phyloP scores from a whole-genome alignment of 2,797 vertebrate species.

The Oreonectes daqikongensis region DNA sequence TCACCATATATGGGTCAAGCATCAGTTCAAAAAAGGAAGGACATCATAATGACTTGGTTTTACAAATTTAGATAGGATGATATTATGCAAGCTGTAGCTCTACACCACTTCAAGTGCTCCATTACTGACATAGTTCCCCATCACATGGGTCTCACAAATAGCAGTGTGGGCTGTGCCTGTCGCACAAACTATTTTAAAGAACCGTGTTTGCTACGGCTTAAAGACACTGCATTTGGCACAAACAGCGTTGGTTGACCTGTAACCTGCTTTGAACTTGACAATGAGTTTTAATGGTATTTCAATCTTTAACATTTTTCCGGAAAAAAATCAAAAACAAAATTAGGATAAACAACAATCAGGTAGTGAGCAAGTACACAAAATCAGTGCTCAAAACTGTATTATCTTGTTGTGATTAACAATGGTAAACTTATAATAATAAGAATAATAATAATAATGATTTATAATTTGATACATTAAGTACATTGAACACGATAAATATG shows the following conservation, averaged over 20 bases:
- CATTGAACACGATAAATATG: no score
- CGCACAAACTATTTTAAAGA: constrained; percentile 49
- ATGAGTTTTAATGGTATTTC: background rate
- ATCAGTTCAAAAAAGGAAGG: background rate
- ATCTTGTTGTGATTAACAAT: no score
- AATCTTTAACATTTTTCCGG: no score
- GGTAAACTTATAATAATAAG: no score
- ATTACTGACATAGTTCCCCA: constrained; percentile 41
- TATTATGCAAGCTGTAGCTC: constrained; percentile 34
- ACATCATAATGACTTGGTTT: constrained; percentile 17
- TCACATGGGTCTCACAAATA: constrained; percentile 63
- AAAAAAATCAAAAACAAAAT: no score
- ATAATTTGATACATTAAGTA: no score
- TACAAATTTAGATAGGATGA: constrained; percentile 49
- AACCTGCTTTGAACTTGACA: background rate
- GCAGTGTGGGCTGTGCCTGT: constrained; percentile 33
- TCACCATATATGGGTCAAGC: background rate
- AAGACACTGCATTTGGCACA: background rate
- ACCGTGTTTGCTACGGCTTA: constrained; percentile 24
- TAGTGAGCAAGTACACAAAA: no score
- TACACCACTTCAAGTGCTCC: constrained; percentile 15
- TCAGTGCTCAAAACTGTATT: no score
- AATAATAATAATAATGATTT: no score
- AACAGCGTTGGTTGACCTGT: background rate
- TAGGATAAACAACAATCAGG: no score